Evolutionary conservation across 1,140 invertebrate species (phyloP).

Genomic region (Drosophila repleta): DNA sequence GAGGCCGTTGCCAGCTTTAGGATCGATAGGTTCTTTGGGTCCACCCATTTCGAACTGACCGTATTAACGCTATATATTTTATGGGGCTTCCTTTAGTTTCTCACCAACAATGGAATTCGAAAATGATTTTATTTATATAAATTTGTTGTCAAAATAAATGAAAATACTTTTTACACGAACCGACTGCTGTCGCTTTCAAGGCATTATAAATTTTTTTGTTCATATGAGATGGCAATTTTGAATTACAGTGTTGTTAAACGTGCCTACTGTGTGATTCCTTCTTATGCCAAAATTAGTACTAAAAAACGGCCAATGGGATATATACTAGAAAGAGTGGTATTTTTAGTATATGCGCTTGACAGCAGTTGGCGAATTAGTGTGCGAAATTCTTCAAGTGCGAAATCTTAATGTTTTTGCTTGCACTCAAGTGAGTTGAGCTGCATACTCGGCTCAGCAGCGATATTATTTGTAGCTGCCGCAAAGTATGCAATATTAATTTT

Average conservation of each 20-base stretch:
- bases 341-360: background rate
- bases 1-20: constrained; percentile 90
- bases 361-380: background rate
- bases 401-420: background rate
- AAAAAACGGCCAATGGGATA: too few species aligned
- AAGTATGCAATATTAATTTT: constrained; percentile 12
- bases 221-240: constrained; percentile 44
- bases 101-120: constrained; percentile 9
- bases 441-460: constrained; percentile 2
- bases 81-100: background rate
- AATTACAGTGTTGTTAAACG: constrained; percentile 31
- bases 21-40: constrained; percentile 85
- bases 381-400: background rate
- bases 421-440: background rate
- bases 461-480: background rate
- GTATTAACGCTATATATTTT: background rate
- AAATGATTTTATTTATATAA: background rate
- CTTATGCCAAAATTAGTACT: background rate
- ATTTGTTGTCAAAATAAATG: background rate
- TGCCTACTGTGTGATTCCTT: constrained; percentile 1
- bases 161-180: background rate
- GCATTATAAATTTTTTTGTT: constrained; percentile 2
- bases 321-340: too few species aligned
- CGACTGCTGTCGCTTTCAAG: background rate
- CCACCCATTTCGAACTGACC: constrained; percentile 91